Percentiles rank a stretch among this genome's conserved stretches.
Conservation (phyloP, 2,797 vertebrate genomes). For the Hydrolagus colliei region DNA sequence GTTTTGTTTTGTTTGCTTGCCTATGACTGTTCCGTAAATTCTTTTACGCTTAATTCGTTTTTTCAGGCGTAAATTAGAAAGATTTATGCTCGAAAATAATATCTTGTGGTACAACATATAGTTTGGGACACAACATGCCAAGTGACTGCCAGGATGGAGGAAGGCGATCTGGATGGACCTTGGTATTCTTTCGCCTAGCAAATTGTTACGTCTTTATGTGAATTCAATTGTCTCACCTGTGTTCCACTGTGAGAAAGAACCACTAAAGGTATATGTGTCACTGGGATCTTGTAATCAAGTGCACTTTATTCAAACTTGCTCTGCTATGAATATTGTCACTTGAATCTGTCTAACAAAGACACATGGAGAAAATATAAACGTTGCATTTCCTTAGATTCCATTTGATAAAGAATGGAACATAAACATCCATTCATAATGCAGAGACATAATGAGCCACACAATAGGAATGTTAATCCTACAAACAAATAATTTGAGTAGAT, state of each 20-base stretch:
- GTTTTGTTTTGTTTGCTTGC: too few relatives aligned
- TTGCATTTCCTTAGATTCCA: background rate
- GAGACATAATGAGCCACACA: background rate
- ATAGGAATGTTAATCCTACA: background rate
- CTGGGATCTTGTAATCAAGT: background rate
- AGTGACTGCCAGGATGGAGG: too few relatives aligned
- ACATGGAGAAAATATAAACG: background rate
- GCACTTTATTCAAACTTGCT: background rate
- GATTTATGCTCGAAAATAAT: too few relatives aligned
- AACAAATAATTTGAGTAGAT: too few relatives aligned
- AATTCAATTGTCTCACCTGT: background rate
- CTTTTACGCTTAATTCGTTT: too few relatives aligned
- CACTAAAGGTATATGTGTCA: background rate
- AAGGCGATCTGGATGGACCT: too few relatives aligned
- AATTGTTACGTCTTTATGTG: background rate
- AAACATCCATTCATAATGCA: background rate
- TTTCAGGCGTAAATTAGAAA: too few relatives aligned
- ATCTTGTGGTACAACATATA: too few relatives aligned
- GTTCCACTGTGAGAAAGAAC: background rate
- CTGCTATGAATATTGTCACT: too few relatives aligned
- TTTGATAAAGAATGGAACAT: background rate
- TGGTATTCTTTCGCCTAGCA: too few relatives aligned
- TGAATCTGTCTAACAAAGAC: background rate
- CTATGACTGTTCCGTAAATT: too few relatives aligned
- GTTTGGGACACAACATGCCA: too few relatives aligned